Evolutionary conservation across 2,888 invertebrate species (phyloP), one percentile per base, ranked within the genome.

Genomic region (Autographa pulchrina): DNA sequence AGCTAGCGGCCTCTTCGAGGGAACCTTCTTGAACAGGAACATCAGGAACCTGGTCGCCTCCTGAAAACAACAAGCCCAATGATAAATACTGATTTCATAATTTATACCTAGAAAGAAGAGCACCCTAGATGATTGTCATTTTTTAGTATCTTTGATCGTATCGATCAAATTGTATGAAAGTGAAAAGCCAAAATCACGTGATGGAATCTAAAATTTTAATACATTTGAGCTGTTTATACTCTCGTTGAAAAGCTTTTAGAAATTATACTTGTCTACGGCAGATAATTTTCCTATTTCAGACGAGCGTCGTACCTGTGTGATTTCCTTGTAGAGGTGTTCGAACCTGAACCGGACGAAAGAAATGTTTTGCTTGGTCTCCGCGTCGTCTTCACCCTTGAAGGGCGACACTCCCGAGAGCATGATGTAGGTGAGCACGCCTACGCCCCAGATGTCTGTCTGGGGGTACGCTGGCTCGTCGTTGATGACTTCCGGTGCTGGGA

Each of bases 371-470:
- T 98, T 97, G 7, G 98, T 99, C 92, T 99, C 99, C 25, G 97
- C 96, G 72, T 98, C 97, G 83, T 97, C 97, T 4, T 95, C 96
- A 4, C 99, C 99, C 73, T 96, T 96, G 97, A 99, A 99, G 62
- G 99, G 99, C 67, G 99, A 98, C 72, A 97, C 97, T 18, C 99
- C 99, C 5, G 99, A 99, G 80, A 99, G 94, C 96, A 99, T 96
- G 59, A 99, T 96, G 94, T 99, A 99, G 0, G 98, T 96, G 8
- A 99, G 95, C 14, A 98, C 98, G 66, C 99, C 99, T 65, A 99
- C 97, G 25, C 98, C 98, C 99, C 99, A 99, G 86, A 99, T 97
- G 93, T 99, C 99, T 4, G 98, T 98, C 91, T 98, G 98, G 2
- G 98, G 98, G 92, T 97, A 98, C 43, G 98, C 98, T 8, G 98